A percentile compares a stretch with the other conserved stretches of the same genome.
phyloP scores from a whole-genome alignment of 2,888 invertebrate genomes.

The Eupithecia subumbrata region DNA sequence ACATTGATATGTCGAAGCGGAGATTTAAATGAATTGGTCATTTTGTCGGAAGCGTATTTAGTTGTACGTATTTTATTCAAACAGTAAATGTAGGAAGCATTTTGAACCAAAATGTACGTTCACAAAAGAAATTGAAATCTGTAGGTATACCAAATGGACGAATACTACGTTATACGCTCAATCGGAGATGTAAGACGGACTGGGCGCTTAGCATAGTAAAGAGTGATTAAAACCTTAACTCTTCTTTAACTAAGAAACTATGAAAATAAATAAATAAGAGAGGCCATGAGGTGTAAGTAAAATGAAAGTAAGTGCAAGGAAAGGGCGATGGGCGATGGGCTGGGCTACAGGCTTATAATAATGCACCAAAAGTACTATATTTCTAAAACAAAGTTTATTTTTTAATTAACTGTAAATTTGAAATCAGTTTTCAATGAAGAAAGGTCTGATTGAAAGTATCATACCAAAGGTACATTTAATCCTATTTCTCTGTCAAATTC shows the following conservation, averaged over 20 bases:
- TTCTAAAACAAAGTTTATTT: background rate
- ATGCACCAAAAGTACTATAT: background rate
- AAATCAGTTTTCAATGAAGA: no score
- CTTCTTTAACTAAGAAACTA: no score
- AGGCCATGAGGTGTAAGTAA: background rate
- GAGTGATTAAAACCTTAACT: no score
- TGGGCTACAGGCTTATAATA: background rate
- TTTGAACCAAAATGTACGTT: background rate
- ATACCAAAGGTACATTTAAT: background rate
- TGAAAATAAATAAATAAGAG: background rate
- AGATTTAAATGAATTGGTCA: constrained; percentile 56
- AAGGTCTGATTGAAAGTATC: no score
- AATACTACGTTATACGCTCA: background rate
- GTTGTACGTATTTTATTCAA: constrained; percentile 45
- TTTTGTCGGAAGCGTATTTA: constrained; percentile 38
- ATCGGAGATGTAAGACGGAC: background rate
- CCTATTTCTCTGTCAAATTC: background rate
- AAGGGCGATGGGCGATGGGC: no score
- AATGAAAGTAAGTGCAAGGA: background rate
- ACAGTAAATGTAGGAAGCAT: background rate
- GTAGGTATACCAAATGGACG: background rate
- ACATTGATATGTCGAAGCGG: constrained; percentile 78
- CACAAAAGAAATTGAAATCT: background rate
- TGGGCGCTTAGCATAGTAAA: background rate
- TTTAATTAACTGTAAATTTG: background rate